Evolutionary conservation across 2,888 invertebrate genomes (phyloP), one percentile per base, ranked within the genome.

Genomic region (Drosophila macrospina): DNA sequence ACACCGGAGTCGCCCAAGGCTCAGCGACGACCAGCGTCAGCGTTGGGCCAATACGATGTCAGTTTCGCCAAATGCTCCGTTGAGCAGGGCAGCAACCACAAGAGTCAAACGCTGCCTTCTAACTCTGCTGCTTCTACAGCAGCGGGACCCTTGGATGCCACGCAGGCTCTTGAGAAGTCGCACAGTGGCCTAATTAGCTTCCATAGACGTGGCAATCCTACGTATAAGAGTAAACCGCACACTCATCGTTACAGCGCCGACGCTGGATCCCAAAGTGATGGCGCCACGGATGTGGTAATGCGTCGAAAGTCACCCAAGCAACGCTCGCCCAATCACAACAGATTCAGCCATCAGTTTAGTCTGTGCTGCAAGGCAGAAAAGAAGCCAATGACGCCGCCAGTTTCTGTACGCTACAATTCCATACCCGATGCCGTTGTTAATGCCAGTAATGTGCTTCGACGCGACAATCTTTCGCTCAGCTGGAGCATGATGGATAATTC

Each of bases 301-400:
- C 80, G 90, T 4, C 86, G 79, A 6, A 90, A 90, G 45, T 78
- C 89, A 5, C 86, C 89, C 13, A 90, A 90, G 61, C 86, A 88
- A 64, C 90, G 90, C 8, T 90, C 90, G 5, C 89, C 90, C 1
- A 91, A 91, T 66, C 91, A 91, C 65, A 92, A 92, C 80, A 80
- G 92, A 5, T 91, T 92, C 26, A 92, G 92, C 51, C 92, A 92
- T 80, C 91, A 91, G 70, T 92, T 92, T 55, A 90, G 91, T 52
- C 78, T 92, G 59, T 92, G 92, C 70, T 92, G 92, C 70, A 90
- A 91, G 67, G 90, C 90, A 0, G 91, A 92, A 47, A 90, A 90
- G 56, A 91, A 91, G 37, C 89, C 90, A 0, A 70, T 89, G 63
- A 91, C 92, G 15, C 91, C 92, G 3, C 91, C 92, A 6, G 91